Percentiles rank a stretch among this genome's conserved stretches.
phyloP scores from a whole-genome alignment of 1,140 invertebrate genomes.

The Ceratosolen solmsi region DNA sequence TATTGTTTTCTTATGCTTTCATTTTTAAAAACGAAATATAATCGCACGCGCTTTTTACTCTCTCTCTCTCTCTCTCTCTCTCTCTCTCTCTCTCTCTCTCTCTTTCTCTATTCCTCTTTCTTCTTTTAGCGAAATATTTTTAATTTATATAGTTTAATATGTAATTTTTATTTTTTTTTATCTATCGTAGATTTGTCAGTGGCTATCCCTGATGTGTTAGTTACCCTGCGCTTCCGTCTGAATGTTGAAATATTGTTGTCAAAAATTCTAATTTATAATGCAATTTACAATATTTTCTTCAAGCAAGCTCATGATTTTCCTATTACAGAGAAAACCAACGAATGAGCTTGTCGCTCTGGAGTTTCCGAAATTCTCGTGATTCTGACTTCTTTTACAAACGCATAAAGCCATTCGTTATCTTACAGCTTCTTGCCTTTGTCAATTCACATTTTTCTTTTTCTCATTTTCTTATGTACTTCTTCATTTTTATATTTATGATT shows the following conservation, averaged over 20 bases:
- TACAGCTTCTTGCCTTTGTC: neutral
- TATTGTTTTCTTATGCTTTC: conserved; percentile 21
- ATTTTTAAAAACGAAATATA: conserved; percentile 46
- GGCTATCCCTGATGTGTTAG: conserved; percentile 74
- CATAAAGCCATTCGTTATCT: conserved; percentile 27
- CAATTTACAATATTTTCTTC: conserved; percentile 52
- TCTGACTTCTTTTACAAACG: conserved; percentile 21
- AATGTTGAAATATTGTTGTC: conserved; percentile 73
- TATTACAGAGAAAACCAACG: neutral
- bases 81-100: conserved; percentile 35
- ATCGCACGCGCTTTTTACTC: conserved; percentile 30
- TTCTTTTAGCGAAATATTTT: conserved; percentile 51
- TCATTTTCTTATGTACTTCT: neutral
- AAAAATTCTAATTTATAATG: conserved; percentile 68
- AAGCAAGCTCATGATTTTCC: conserved; percentile 25
- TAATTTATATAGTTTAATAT: conserved; percentile 73
- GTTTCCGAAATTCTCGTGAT: conserved; percentile 33
- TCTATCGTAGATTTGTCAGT: conserved; percentile 75
- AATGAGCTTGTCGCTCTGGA: neutral
- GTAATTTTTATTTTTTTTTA: conserved; percentile 69
- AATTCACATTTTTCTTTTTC: neutral
- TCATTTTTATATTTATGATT: conserved; percentile 17
- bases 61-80: conserved; percentile 35
- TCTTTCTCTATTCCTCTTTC: conserved; percentile 36
- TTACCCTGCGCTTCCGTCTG: conserved; percentile 75